phyloP scores from a whole-genome alignment of 2,888 invertebrate species.

The Tetrapedia diversipes region DNA sequence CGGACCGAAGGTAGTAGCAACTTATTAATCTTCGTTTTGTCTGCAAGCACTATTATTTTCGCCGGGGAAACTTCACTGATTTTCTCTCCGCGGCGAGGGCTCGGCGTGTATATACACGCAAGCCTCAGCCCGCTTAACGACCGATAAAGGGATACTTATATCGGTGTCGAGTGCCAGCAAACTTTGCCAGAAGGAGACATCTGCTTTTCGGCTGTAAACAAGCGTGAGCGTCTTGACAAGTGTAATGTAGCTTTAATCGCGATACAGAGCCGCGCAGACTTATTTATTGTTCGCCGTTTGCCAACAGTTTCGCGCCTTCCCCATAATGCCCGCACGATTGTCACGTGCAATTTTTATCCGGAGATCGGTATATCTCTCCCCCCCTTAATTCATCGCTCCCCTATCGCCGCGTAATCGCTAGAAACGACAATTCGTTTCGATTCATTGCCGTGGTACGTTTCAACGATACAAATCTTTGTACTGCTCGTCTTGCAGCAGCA shows the following conservation, averaged over 20 bases:
- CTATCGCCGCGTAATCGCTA: too few relatives aligned
- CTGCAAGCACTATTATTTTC: conserved; percentile 31
- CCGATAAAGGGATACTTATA: conserved; percentile 72
- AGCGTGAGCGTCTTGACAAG: conserved; percentile 79
- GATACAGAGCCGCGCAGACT: conserved; percentile 74
- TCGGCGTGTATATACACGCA: conserved; percentile 51
- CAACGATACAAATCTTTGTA: too few relatives aligned
- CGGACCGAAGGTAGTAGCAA: neutral
- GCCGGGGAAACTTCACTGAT: conserved; percentile 30
- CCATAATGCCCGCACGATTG: conserved; percentile 38
- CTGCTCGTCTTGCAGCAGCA: too few relatives aligned
- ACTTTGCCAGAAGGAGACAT: conserved; percentile 80
- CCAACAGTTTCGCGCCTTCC: conserved; percentile 67
- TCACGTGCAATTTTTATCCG: conserved; percentile 44
- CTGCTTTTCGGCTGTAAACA: conserved; percentile 77
- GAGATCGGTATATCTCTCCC: neutral
- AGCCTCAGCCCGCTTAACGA: conserved; percentile 59
- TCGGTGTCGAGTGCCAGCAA: conserved; percentile 77
- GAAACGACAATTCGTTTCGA: neutral
- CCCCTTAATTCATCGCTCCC: neutral
- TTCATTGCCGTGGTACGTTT: neutral
- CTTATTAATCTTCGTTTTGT: conserved; percentile 29
- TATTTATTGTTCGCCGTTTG: conserved; percentile 71
- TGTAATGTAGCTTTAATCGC: conserved; percentile 82
- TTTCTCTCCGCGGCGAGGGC: conserved; percentile 26